These are phyloP conservation scores for Drosophila willistoni DNA, from an alignment of 1,140 invertebrate species.

Conservation along the genomic window DNA sequence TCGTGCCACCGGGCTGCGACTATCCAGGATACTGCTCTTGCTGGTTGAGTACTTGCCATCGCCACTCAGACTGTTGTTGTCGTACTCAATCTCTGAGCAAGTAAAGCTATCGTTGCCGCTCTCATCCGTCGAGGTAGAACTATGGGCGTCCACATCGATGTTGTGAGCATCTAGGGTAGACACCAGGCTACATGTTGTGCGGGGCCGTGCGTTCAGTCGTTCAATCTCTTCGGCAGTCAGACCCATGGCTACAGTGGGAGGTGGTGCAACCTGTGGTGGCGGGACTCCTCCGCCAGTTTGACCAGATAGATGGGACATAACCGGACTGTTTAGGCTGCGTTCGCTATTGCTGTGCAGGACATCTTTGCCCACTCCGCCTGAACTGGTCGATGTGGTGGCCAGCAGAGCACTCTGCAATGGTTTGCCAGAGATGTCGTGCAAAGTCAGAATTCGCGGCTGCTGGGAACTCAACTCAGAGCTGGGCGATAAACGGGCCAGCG, in stretches of 20 bases:
- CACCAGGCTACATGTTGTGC: constrained; percentile 92
- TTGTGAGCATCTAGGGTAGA: constrained; percentile 95
- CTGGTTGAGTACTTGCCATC: constrained; percentile 91
- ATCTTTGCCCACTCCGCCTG: constrained; percentile 91
- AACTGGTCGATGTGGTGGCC: constrained; percentile 91
- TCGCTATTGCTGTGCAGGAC: constrained; percentile 94
- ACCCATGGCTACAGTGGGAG: constrained; percentile 87
- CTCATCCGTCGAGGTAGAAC: constrained; percentile 95
- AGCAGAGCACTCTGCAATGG: constrained; percentile 93
- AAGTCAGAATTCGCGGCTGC: constrained; percentile 94
- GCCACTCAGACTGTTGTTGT: constrained; percentile 92
- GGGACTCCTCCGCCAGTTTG: constrained; percentile 85
- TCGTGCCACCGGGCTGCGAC: constrained; percentile 86
- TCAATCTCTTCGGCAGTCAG: constrained; percentile 96
- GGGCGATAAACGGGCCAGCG: constrained; percentile 93
- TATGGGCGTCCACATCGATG: constrained; percentile 89
- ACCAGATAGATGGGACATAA: constrained; percentile 94
- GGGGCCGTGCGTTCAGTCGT: constrained; percentile 92
- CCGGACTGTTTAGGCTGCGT: constrained; percentile 93
- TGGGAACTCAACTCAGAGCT: constrained; percentile 96
- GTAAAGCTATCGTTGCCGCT: constrained; percentile 98
- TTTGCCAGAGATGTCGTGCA: constrained; percentile 97
- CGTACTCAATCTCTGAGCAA: constrained; percentile 98
- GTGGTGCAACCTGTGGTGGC: constrained; percentile 86
- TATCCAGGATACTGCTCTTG: constrained; percentile 85